Base-by-base conservation (phyloP, 2,113 vertebrate species). In the Capra hircus region DNA sequence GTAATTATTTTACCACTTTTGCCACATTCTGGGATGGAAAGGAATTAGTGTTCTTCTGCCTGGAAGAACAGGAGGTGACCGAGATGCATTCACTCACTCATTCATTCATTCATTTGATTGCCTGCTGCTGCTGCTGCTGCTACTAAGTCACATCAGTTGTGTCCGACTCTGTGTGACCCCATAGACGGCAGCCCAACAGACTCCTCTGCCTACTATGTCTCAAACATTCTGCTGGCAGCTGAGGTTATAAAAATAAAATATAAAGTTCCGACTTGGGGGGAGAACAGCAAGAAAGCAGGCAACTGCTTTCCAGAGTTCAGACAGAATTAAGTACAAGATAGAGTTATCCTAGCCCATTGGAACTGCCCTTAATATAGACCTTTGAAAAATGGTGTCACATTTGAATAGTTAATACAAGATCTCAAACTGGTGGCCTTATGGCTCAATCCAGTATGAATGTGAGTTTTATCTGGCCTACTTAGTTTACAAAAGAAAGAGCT, bases 241-340 rank as follows among this genome's bases (percentile, higher is more conserved):
- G 53, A 89, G 50, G 23, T 96, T 78, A 97, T 86, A 30, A 92
- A 94, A 94, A 92, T 83, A 36, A 95, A 90, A 92, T 36, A 28
- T 40, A n/a, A 60, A 93, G 17, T 94, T 91, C 90, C 45, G n/a
- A 13, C 45, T 86, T 96, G 40, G 40, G 91, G 33, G 13, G 77
- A 95, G 2, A 93, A 97, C 57, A 84, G 64, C 17, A 67, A 60
- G 30, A 91, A 84, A 93, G 30, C 87, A 48, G 43, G 82, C 28
- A 80, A 93, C 40, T 83, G 88, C 10, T 74, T 28, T 33, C 27
- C 14, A 59, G 48, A 77, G 67, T 43, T 78, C 40, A 95, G 30
- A 45, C 5, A 45, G 33, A 90, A 23, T 60, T 78, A 84, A 86
- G n/a, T n/a, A 57, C 23, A 74, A 84, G 77, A 43, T n/a, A 43